Evolutionary conservation across 2,113 vertebrate genomes (phyloP), one percentile per base, ranked within the genome.

Genomic region (Pelodiscus sinensis): DNA sequence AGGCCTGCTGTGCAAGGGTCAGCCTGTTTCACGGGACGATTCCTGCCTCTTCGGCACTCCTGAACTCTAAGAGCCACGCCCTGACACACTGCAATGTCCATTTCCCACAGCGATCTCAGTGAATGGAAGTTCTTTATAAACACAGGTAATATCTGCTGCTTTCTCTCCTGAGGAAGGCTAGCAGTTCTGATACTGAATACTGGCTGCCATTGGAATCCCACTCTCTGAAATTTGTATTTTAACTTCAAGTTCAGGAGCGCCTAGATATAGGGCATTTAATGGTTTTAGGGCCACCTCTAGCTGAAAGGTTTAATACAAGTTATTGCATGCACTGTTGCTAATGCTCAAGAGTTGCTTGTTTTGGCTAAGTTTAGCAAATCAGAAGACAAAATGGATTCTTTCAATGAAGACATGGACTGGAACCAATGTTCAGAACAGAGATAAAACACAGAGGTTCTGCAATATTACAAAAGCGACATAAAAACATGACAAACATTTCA

Each of bases 301-400:
- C 21, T 25, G 21, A 44, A 75, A 25, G 21, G 12, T 77, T 77
- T 52, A 24, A 31, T 27, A 71, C 58, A 25, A 55, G 24, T 13
- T 1, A 0, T 24, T 31, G 29, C 88, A 19, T n/a, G 83, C 0
- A 2, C 5, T 56, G 12, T 38, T 79, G 71, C 55, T 35, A 2
- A 10, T 31, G 1, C 0, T 24, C 79, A 1, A 2, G 3, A 13
- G 44, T 25, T 25, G 54, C 54, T 65, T 11, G 1, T 6, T 75
- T 57, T 62, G 1, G 3, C 35, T 81, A 77, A 77, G 22, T 83
- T 58, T 16, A 38, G 57, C 50, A 52, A 0, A 5, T 31, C 21
- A 15, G 73, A 75, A 77, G 73, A 77, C 38, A 77, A 1, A 12
- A 58, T 0, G 19, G 6, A 25, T 6, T 50, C 56, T 35, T 0